Evolutionary conservation across 2,888 invertebrate genomes (phyloP).

Genomic region (Rhingia rostrata): DNA sequence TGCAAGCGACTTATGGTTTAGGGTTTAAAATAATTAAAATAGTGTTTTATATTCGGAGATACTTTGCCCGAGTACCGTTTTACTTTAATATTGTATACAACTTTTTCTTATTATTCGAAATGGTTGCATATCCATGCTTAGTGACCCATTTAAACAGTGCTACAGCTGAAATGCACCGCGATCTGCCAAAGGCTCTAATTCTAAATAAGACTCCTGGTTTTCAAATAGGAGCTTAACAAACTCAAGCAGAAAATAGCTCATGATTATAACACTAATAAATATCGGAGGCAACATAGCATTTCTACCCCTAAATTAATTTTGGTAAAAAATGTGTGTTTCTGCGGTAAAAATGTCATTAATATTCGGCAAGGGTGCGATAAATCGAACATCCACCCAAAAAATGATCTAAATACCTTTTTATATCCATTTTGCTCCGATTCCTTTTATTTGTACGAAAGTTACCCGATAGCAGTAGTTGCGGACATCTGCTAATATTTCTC

Average conservation of each 20-base stretch:
- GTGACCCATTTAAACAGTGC: too few relatives aligned
- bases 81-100: too few relatives aligned
- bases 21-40: too few relatives aligned
- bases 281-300: not conserved
- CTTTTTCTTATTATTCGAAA: too few relatives aligned
- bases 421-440: constrained; percentile 14
- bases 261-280: constrained; percentile 25
- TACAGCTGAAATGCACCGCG: too few relatives aligned
- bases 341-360: constrained; percentile 34
- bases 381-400: constrained; percentile 13
- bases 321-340: constrained; percentile 51
- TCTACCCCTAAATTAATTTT: constrained; percentile 24
- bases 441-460: constrained; percentile 10
- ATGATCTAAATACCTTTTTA: constrained; percentile 40
- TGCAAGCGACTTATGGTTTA: too few relatives aligned
- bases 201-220: constrained; percentile 1
- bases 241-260: constrained; percentile 17
- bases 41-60: too few relatives aligned
- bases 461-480: not conserved
- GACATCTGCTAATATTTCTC: constrained; percentile 52
- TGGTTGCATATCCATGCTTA: too few relatives aligned
- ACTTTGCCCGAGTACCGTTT: too few relatives aligned
- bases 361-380: constrained; percentile 52
- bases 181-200: not conserved
- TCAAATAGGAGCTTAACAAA: not conserved